Base-by-base conservation (phyloP, 2,797 vertebrate genomes). In the Tiaroga cobitis region DNA sequence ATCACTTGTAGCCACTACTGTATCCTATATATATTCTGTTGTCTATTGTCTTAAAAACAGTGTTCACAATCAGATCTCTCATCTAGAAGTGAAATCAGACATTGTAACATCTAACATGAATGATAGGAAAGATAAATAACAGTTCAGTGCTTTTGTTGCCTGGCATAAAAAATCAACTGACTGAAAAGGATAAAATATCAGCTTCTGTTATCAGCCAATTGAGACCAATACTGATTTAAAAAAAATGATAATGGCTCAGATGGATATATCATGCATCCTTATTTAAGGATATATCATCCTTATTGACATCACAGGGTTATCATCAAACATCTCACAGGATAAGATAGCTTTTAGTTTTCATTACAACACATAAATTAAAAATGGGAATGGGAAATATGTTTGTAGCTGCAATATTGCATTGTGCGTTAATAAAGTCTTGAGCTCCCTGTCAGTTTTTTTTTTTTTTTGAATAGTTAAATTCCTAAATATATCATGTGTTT, bases 401-500 rank as follows among this genome's bases (percentile, higher is more conserved):
- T 41, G 61, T 70, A 56, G 46, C 75, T 80, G 84, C 73, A 21
- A 51, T 84, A 32, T 77, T 85, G 37, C 39, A 80, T 72, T 85
- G 82, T 85, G 80, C 37, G 21, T 86, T 10, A 82, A 86, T 74
- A 72, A 81, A 37, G 67, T 83, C 73, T 85, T 74, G 61, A 74
- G 80, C 86, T 85, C 54, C 82, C 63, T 81, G 46, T 86, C 70
- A n/a, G 16, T 61, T 78, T 81, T 84, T 82, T n/a, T 90, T 88
- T 87, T 68, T 16, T 6, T 29, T 29, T 1, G 2, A 61, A 54
- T 37, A 56, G 37, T 49, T 10, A 21, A 68, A 77, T 85, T 93
- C 91, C 90, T 91, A 92, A 92, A 92, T 87, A 41, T 81, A 80
- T 87, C 91, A 90, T 92, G 88, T 92, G 90, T 65, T 90, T 80